Conservation (phyloP, 2,113 vertebrate species). For the Calidris pugnax region DNA sequence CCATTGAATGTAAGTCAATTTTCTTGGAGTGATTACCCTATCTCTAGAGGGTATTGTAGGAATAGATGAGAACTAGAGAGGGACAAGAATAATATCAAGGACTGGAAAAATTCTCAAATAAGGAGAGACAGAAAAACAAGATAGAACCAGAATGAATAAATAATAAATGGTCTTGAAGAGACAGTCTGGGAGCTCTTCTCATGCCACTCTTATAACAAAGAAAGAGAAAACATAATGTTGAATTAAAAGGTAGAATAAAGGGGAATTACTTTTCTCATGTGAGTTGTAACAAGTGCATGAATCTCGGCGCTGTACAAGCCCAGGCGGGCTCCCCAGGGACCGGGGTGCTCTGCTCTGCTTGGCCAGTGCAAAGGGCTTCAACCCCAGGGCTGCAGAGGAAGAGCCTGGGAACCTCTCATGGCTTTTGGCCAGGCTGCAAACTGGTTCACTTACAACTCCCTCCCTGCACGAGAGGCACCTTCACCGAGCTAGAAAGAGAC, state of each 20-base stretch:
- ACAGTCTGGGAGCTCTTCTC: background rate
- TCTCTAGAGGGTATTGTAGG: conserved; percentile 54
- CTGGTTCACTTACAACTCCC: background rate
- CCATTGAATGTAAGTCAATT: conserved; percentile 51
- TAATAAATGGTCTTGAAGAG: conserved; percentile 51
- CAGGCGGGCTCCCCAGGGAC: rapidly evolving
- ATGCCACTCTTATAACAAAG: background rate
- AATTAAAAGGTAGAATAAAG: conserved; percentile 19
- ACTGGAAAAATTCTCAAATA: conserved; percentile 28
- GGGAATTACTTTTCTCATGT: background rate
- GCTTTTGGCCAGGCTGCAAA: background rate
- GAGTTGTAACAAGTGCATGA: background rate
- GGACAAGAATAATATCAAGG: conserved; percentile 27
- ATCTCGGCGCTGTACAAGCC: rapidly evolving
- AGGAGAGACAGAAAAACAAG: conserved; percentile 50
- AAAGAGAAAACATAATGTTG: background rate
- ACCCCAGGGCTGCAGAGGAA: background rate
- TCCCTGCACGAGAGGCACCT: background rate
- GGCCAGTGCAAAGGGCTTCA: background rate
- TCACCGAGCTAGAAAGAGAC: background rate
- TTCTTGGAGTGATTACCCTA: conserved; percentile 47
- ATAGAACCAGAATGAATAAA: conserved; percentile 58
- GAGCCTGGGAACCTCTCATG: background rate
- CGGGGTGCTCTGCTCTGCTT: background rate
- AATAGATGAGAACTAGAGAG: conserved; percentile 42